Base-by-base conservation (phyloP, 92 coral and sea anemone species). In the Virgularia gustaviana region DNA sequence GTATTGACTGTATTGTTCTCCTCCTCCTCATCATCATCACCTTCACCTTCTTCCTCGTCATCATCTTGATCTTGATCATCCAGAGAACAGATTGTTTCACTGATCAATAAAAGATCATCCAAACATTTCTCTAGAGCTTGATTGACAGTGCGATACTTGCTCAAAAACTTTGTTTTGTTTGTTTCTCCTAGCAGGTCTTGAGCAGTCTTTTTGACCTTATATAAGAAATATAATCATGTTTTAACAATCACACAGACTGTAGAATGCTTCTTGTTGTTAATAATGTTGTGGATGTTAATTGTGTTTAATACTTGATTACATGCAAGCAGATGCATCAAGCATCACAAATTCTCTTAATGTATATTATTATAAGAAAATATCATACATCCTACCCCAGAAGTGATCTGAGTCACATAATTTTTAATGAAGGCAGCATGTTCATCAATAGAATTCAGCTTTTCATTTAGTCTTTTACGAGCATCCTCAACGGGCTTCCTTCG, bases 101-200 rank as follows among this genome's bases (percentile, higher is more conserved):
- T 87, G 66, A 92, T 75, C 27, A 86, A 71, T 70, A 92, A 47
- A 65, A 92, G 53, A 70, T 85, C 88, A 57, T 92, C 98, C 73
- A 92, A 85, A 64, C 98, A 92, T 45, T 89, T 92, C 59, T 92
- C 98, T 12, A 92, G 86, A 41, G 86, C 96, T 78, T 92, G 96
- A 67, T 86, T 92, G 7, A 92, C 96, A 38, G 87, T 58, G 3
- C 96, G 88, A 72, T 92, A 92, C 57, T 92, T 89, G 22, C 75
- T 78, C 31, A 92, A 92, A 36, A 92, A 92, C 83, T 83, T 89
- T 49, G 85, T 92, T 57, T 90, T 86, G 57, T 87, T 86, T 16
- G 65, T 79, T 58, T 87, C 90, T 39, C 75, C 54, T 24, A 92
- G 79, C 49, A 92, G 77, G 23, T 76, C 78, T 22, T 73, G 73